Conservation (phyloP, 2,797 vertebrate genomes). For the Myiothlypis chrysogaster region DNA sequence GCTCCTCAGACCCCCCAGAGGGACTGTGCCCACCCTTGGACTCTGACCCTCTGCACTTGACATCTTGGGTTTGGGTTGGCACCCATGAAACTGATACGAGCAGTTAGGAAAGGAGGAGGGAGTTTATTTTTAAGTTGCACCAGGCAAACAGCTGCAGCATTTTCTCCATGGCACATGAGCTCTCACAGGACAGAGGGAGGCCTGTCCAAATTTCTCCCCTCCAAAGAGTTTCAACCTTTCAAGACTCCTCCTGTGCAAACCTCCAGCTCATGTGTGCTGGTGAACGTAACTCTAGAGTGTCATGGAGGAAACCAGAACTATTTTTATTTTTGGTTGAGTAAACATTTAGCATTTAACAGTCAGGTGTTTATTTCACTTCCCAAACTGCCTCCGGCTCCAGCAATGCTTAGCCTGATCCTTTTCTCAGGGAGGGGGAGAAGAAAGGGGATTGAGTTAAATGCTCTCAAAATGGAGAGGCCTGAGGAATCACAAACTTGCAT, state of each 20-base stretch:
- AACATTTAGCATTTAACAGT: constrained; percentile 72
- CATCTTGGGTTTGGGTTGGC: neutral
- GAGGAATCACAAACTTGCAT: constrained; percentile 61
- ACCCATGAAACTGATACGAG: neutral
- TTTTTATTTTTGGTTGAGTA: constrained; percentile 69
- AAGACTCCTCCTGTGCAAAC: neutral
- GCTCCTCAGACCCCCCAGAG: neutral
- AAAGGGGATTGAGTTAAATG: constrained; percentile 31
- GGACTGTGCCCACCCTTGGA: neutral
- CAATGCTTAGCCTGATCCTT: constrained; percentile 59
- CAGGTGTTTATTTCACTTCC: constrained; percentile 76
- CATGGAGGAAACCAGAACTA: constrained; percentile 56
- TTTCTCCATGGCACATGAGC: neutral
- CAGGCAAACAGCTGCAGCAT: constrained; percentile 46
- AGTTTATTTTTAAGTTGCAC: constrained; percentile 40
- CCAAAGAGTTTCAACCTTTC: constrained; percentile 1
- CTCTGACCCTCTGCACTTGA: neutral
- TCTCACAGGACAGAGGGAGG: constrained; percentile 5
- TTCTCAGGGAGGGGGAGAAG: constrained; percentile 13
- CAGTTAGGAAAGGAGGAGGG: neutral
- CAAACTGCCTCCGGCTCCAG: constrained; percentile 65
- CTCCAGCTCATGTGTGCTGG: neutral
- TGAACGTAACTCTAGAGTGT: constrained; percentile 45
- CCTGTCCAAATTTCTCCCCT: neutral
- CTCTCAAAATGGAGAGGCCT: constrained; percentile 50